Conservation (phyloP, 2,888 invertebrate species). For the Notodromas monacha region DNA sequence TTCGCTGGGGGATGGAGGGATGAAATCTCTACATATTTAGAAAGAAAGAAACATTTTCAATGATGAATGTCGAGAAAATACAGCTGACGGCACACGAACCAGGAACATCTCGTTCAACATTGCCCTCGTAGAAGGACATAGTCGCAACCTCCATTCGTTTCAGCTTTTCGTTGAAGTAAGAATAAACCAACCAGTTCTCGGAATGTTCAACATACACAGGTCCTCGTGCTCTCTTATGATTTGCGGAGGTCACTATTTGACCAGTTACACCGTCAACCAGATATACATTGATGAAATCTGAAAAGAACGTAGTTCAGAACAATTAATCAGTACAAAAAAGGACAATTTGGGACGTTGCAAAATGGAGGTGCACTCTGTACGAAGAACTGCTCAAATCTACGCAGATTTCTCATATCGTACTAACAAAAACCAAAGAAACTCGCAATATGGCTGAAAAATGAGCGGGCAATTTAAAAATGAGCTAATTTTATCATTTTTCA, state of each 20-base stretch:
- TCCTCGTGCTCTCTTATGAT: slow-evolving; percentile 48
- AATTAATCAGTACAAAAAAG: slow-evolving; percentile 4
- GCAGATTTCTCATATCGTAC: too few species aligned
- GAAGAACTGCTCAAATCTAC: not conserved
- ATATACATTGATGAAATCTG: slow-evolving; percentile 46
- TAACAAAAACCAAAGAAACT: too few species aligned
- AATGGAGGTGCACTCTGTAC: slow-evolving; percentile 1
- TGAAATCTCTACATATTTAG: slow-evolving; percentile 30
- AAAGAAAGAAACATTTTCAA: slow-evolving; percentile 8
- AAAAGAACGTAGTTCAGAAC: too few species aligned
- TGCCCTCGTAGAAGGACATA: slow-evolving; percentile 80
- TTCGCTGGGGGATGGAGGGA: slow-evolving; percentile 33
- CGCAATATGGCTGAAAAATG: too few species aligned
- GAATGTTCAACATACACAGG: slow-evolving; percentile 66
- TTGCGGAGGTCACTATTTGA: slow-evolving; percentile 42
- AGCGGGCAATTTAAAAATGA: too few species aligned
- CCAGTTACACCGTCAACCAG: slow-evolving; percentile 73
- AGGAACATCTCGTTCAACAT: slow-evolving; percentile 41
- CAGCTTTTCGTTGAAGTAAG: slow-evolving; percentile 70
- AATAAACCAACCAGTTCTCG: slow-evolving; percentile 84
- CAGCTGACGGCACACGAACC: slow-evolving; percentile 13
- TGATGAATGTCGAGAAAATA: not conserved
- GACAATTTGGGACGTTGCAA: not conserved
- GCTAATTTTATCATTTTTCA: too few species aligned
- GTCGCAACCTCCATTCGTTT: slow-evolving; percentile 68